Base-by-base conservation (phyloP, 2,797 vertebrate genomes). In the Kryptolebias ocellatus region DNA sequence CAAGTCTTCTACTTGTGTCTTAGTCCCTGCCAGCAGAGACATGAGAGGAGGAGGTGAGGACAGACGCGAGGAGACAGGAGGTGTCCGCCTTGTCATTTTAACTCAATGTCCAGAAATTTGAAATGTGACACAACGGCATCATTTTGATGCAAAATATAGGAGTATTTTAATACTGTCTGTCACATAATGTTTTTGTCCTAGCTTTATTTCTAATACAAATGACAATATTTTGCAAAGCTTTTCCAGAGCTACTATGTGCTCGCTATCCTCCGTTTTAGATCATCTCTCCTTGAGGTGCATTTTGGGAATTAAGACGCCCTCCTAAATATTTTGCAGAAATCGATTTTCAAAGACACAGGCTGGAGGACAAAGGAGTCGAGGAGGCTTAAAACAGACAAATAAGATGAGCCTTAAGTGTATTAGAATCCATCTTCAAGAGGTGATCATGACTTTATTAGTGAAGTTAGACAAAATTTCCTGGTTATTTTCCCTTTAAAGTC, bases 391-490 rank as follows among this genome's bases (percentile, higher is more conserved):
- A 20, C 31, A 50, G 49, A 50, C 5, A 60, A 34, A 60, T 34
- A 18, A 20, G n/a, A 60, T 50, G 24, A 60, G n/a, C 47, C 15
- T 24, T 5, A 51, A 39, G 5, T 28, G 42, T 37, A 52, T 53
- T 31, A 61, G 24, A 18, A 44, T 27, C 44, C 1, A 44, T 53
- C 44, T 60, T 29, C 52, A 67, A 46, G 27, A 63, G 24, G 14
- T 55, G 31, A 67, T 39, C 12, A 18, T 54, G 49, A 8, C 56
- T 53, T 14, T 0, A 59, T 17, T 16, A 39, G 28, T 29, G 27
- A 62, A 53, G 66, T 39, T n/a, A 12, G 45, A 46, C 50, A n/a
- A 66, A 42, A 7, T 24, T 39, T 68, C 42, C 9, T 29, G 64
- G 29, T 29, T 37, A 20, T 65, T 18, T 47, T 61, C 56, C 39